phyloP scores from a whole-genome alignment of 2,113 vertebrate species.

The Pavo muticus region DNA sequence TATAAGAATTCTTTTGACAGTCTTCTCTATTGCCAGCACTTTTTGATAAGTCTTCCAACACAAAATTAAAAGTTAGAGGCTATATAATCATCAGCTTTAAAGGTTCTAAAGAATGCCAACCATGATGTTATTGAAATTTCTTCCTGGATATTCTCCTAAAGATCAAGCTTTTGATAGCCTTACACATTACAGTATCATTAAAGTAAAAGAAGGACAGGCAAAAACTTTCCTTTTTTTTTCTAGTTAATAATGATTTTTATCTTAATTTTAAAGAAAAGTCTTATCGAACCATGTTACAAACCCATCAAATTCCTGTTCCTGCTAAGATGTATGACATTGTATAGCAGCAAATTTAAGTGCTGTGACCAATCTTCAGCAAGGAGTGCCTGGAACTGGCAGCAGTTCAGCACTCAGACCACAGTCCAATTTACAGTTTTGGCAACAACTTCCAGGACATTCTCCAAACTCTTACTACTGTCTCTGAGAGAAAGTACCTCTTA shows the following conservation, averaged over 20 bases:
- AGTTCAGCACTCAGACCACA: slow-evolving; percentile 35
- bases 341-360: slow-evolving; percentile 33
- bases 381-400: slow-evolving; percentile 53
- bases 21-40: background rate
- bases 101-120: slow-evolving; percentile 2
- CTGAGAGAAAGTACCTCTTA: slow-evolving; percentile 56
- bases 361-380: slow-evolving; percentile 52
- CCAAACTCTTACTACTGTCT: slow-evolving; percentile 48
- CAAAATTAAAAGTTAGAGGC: background rate
- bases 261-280: background rate
- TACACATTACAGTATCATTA: background rate
- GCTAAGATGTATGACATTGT: background rate
- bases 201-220: background rate
- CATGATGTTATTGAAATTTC: background rate
- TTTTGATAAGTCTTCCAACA: background rate
- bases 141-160: slow-evolving; percentile 6
- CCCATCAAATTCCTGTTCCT: background rate
- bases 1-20: background rate
- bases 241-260: slow-evolving; percentile 12
- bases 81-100: background rate
- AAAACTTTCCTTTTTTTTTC: background rate
- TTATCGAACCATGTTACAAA: slow-evolving; percentile 14
- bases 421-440: slow-evolving; percentile 67
- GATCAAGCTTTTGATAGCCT: slow-evolving; percentile 24
- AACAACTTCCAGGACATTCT: slow-evolving; percentile 41